Evolutionary conservation across 2,888 invertebrate genomes (phyloP).

Genomic region (Philaethria dido): DNA sequence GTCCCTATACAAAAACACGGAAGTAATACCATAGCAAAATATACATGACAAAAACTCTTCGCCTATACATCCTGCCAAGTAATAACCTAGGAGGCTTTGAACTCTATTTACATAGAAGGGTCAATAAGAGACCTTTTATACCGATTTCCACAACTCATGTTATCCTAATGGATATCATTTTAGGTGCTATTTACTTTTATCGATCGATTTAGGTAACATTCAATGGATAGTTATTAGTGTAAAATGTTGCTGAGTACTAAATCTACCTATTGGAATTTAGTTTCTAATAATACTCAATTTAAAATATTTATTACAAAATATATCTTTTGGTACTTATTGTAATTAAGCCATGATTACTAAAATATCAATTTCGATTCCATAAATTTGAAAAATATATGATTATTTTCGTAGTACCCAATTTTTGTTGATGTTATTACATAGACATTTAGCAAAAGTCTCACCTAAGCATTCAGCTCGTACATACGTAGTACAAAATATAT

Average conservation of each 20-base stretch:
- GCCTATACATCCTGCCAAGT: conserved; percentile 26
- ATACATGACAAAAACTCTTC: conserved; percentile 42
- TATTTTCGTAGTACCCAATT: no score
- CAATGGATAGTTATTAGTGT: neutral
- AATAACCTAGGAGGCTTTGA: conserved; percentile 39
- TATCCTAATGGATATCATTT: conserved; percentile 38
- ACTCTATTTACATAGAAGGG: conserved; percentile 35
- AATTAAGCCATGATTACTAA: neutral
- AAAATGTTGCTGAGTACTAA: neutral
- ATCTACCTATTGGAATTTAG: neutral
- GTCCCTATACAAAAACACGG: conserved; percentile 13
- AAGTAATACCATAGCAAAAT: conserved; percentile 35
- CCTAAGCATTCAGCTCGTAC: no score
- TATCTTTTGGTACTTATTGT: neutral
- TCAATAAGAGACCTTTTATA: conserved; percentile 38
- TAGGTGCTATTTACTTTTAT: conserved; percentile 21
- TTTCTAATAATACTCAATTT: no score
- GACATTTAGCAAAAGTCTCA: no score
- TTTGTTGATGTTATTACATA: no score
- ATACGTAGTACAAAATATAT: neutral
- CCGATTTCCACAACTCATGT: conserved; percentile 34
- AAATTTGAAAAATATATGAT: no score
- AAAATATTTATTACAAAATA: neutral
- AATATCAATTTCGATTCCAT: no score
- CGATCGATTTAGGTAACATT: conserved; percentile 15